Evolutionary conservation across 2,113 vertebrate species (phyloP).

Genomic region (Philantomba maxwellii): DNA sequence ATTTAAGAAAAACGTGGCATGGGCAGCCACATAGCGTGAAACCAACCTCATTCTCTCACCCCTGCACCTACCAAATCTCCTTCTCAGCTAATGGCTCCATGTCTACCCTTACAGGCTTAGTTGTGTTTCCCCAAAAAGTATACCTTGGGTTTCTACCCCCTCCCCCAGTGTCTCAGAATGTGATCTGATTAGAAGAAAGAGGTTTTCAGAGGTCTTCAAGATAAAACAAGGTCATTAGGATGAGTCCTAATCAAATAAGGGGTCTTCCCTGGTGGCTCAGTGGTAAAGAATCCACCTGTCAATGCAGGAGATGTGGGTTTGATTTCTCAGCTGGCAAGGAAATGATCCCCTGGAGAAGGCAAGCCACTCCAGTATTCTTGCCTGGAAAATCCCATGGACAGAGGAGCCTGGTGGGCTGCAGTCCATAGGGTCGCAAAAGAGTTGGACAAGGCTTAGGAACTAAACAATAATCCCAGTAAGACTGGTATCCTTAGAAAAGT

Average conservation of each 20-base stretch:
- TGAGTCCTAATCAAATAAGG: background rate
- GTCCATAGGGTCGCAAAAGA: background rate
- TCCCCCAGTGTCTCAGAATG: background rate
- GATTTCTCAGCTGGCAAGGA: background rate
- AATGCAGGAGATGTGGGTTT: background rate
- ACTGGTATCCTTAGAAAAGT: background rate
- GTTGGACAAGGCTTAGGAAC: background rate
- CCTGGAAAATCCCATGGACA: background rate
- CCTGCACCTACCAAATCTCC: background rate
- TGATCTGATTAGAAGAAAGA: background rate
- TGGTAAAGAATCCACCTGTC: background rate
- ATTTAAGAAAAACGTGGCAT: background rate
- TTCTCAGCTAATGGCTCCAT: background rate
- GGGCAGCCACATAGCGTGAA: background rate
- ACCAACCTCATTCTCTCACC: background rate
- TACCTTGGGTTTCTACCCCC: background rate
- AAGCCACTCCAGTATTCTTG: background rate
- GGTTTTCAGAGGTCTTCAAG: background rate
- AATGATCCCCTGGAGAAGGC: background rate
- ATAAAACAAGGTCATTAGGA: background rate
- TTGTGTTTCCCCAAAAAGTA: background rate
- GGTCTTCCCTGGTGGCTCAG: background rate
- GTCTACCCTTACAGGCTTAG: background rate
- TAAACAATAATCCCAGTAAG: background rate
- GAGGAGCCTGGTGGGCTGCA: background rate